Conservation (phyloP, 1,140 invertebrate genomes). For the Augochlora pura region DNA sequence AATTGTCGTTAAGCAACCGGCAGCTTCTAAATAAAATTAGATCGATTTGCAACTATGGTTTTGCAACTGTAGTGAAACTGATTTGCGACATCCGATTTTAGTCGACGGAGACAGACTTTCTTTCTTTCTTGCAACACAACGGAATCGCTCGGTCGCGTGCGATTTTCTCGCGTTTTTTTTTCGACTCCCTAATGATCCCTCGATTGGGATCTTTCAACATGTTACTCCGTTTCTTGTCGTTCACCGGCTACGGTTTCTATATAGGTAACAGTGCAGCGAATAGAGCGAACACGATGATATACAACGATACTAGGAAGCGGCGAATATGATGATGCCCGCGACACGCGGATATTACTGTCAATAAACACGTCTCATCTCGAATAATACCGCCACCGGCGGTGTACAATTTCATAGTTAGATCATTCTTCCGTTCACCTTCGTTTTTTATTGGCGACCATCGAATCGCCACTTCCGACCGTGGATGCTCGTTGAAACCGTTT, state of each 20-base stretch:
- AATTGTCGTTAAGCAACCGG: background rate
- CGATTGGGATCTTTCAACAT: background rate
- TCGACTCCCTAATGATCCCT: background rate
- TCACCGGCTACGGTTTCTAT: background rate
- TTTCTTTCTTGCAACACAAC: background rate
- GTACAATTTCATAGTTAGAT: conserved; percentile 69
- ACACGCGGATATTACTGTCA: conserved; percentile 17
- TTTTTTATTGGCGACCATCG: conserved; percentile 55
- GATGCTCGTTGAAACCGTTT: background rate
- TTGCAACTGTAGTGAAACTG: background rate
- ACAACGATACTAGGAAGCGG: background rate
- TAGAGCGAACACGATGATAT: background rate
- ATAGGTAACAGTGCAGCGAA: background rate
- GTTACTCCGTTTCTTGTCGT: no score
- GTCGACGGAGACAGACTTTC: background rate
- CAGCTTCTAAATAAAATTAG: background rate
- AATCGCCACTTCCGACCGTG: conserved; percentile 4
- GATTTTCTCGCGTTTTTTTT: background rate
- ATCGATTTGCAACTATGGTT: background rate
- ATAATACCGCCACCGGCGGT: conserved; percentile 29
- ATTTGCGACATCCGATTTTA: background rate
- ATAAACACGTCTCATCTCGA: conserved; percentile 45
- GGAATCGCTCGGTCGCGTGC: background rate
- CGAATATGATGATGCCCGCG: background rate
- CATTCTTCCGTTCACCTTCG: conserved; percentile 73